Base-by-base conservation (phyloP, 2,113 vertebrate species). In the Gobius niger region DNA sequence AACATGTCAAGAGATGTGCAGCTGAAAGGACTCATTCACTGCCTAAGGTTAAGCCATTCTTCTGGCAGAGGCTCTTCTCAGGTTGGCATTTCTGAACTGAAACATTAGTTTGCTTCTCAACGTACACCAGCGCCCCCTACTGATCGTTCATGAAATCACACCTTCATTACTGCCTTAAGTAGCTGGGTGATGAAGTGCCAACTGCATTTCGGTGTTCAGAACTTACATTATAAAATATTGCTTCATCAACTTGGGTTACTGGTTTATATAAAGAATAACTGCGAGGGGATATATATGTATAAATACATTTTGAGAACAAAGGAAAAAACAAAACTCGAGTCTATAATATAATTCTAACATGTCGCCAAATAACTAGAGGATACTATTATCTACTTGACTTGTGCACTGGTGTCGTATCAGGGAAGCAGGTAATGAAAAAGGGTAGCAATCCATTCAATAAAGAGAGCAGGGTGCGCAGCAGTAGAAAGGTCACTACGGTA, bases 51-150 rank as follows among this genome's bases (percentile, higher is more conserved):
- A 70, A 80, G 76, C 62, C 77, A 81, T 87, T 87, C 62, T 19
- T 80, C 64, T 50, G 59, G 46, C n/a, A n/a, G n/a, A 68, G 65
- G 14, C 70, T 54, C 61, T 61, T 16, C 0, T 65, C 66, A 40
- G 50, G 63, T 11, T 14, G 13, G 44, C 57, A 77, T 70, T 75
- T 64, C 41, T 52, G 68, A 63, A 72, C 19, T 68, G 18, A 81
- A 75, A 44, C 44, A 11, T 74, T 68, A 62, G 15, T 12, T 18
- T 53, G 68, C 49, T 52, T 12, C 24, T 41, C 24, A 18, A 34
- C 8, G 18, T 62, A 67, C 74, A 73, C 14, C 71, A 65, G 7
- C 65, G 80, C 78, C 84, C 81, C 68, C 85, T 89, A 78, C 76
- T 87, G 89, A 85, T 9, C 12, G 59, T 14, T 60, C 7, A 59